Evolutionary conservation across 1,140 invertebrate genomes (phyloP), one percentile per base, ranked within the genome.

Genomic region (Conopomorpha cramerella): DNA sequence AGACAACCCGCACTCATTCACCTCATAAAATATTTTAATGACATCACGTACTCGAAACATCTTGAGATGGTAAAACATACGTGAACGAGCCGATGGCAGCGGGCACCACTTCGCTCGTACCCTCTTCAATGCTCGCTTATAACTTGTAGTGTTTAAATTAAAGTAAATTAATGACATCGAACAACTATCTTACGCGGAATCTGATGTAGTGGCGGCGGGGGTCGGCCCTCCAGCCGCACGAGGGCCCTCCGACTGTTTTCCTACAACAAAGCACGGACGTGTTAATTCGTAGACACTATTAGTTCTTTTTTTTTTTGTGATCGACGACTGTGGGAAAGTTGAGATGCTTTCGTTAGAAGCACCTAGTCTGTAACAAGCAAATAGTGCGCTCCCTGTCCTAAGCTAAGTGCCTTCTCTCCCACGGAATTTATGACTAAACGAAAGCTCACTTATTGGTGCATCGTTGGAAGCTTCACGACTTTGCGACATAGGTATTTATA

Each of bases 261-360:
- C 55, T 76, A 76, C 62, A 72, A 63, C 60, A 63, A 55, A 49
- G 60, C 51, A 41, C 54, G 49, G 66, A 76, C 66, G 67, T 76
- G 71, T 76, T 76, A 76, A 76, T 76, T 76, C 65, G 54, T 72
- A 71, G 71, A 67, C 55, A 71, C 60, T 64, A 56, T 53, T 60
- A 64, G 61, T 74, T 72, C 67, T 71, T 70, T 55, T 60, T 43
- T 53, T 55, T 39, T n/a, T n/a, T n/a, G 60, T 63, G 59, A 68
- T 73, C 58, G 68, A 65, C 56, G 66, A 68, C 65, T 74, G 71
- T 76, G 71, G 71, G 71, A 76, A 76, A 53, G 55, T 56, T 72
- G 63, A n/a, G n/a, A 56, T 63, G 66, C 57, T 54, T 68, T 62
- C 61, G 58, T 70, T 59, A 66, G 55, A 61, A 71, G 63, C 63